phyloP scores from a whole-genome alignment of 2,113 vertebrate species.

The Ceyx margarethae region DNA sequence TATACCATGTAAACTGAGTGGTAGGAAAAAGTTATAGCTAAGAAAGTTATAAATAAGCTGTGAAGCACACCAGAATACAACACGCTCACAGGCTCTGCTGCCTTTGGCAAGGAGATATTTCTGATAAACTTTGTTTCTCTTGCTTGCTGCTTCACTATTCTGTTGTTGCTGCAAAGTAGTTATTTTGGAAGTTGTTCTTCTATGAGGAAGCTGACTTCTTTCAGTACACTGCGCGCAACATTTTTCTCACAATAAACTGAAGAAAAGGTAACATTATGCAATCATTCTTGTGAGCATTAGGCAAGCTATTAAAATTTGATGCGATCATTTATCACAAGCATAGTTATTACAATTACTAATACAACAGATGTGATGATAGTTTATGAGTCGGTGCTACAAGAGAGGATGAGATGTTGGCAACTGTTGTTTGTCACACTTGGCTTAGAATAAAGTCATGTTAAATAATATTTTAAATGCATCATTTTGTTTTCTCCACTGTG shows the following conservation, averaged over 20 bases:
- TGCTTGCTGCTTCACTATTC: not conserved
- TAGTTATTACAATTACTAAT: slow-evolving; percentile 9
- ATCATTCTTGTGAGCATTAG: not conserved
- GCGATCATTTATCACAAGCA: not conserved
- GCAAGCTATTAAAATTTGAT: slow-evolving; percentile 35
- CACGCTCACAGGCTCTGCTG: not conserved
- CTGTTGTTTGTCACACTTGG: slow-evolving; percentile 31
- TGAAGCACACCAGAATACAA: not conserved
- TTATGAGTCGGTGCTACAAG: slow-evolving; percentile 22
- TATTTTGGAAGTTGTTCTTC: not conserved
- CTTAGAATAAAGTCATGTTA: slow-evolving; percentile 25
- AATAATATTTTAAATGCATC: slow-evolving; percentile 24
- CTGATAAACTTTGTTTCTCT: not conserved
- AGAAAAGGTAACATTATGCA: not conserved
- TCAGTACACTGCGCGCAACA: not conserved
- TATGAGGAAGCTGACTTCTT: not conserved
- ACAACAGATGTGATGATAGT: slow-evolving; percentile 32
- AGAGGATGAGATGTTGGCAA: slow-evolving; percentile 17
- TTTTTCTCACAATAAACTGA: not conserved
- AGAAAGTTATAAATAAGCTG: not conserved
- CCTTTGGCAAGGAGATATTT: not conserved
- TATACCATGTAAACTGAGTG: not conserved
- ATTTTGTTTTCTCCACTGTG: not conserved
- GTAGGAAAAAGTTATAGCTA: not conserved
- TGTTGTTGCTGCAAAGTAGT: not conserved